Percentiles rank a stretch among this genome's conserved stretches.
phyloP scores from a whole-genome alignment of 2,797 vertebrate species.

The Artibeus lituratus region DNA sequence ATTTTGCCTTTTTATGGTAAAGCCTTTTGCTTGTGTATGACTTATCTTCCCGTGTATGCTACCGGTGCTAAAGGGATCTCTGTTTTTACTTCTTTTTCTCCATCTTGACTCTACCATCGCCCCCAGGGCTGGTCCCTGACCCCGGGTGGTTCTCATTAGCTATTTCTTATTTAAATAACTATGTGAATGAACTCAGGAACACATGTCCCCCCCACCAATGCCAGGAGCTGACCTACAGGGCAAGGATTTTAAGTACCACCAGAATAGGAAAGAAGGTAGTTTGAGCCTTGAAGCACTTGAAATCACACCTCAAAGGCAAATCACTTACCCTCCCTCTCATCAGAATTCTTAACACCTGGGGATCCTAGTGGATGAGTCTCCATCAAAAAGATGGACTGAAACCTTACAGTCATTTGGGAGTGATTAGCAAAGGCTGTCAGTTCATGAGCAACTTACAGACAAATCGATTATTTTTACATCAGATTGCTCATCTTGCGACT shows the following conservation, averaged over 20 bases:
- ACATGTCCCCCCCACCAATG: neutral
- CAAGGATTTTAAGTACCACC: neutral
- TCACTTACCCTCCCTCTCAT: neutral
- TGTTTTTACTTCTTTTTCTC: neutral
- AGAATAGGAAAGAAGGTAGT: neutral
- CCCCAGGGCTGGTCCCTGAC: neutral
- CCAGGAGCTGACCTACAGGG: too few species aligned
- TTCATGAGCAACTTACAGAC: constrained; percentile 54
- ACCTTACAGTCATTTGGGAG: constrained; percentile 44
- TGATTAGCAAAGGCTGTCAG: constrained; percentile 65
- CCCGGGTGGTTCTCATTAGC: neutral
- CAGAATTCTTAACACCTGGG: neutral
- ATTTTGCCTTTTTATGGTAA: neutral
- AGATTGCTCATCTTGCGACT: neutral
- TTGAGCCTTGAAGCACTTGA: neutral
- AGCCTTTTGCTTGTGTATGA: neutral
- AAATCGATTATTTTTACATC: neutral
- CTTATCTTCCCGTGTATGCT: neutral
- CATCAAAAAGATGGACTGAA: neutral
- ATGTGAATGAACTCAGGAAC: neutral
- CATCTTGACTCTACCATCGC: too few species aligned
- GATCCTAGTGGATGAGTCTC: neutral
- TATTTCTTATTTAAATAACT: neutral
- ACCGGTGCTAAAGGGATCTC: neutral
- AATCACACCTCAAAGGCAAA: neutral